These are phyloP conservation scores for Macrostomum lignano DNA, from an alignment of 1,140 invertebrate species.

Conservation along the genomic window DNA sequence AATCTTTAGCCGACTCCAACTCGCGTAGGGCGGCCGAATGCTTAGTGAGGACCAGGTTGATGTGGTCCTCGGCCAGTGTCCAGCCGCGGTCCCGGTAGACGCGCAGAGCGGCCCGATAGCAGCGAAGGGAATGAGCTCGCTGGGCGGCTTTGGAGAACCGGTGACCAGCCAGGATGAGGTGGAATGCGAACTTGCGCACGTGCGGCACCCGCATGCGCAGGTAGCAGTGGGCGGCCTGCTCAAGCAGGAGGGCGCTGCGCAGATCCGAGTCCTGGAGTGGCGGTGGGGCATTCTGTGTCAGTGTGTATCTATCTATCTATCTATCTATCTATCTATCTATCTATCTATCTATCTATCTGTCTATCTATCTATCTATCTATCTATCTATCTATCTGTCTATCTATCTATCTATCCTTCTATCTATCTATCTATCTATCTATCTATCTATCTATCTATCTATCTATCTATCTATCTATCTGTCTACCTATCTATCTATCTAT, in stretches of 20 bases:
- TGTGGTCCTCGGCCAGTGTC: constrained; percentile 44
- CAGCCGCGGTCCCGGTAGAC: constrained; percentile 51
- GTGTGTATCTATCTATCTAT: no score
- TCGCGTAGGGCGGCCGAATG: not conserved
- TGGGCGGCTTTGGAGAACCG: constrained; percentile 49
- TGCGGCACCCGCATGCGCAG: constrained; percentile 41
- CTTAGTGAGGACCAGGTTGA: not conserved
- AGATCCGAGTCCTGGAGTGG: constrained; percentile 25
- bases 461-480: no score
- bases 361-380: no score
- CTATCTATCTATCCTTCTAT: no score
- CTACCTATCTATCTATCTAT: no score
- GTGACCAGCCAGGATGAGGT: constrained; percentile 73
- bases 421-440: no score
- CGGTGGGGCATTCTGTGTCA: constrained; percentile 27
- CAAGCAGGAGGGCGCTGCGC: constrained; percentile 57
- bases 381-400: no score
- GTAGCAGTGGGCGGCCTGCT: constrained; percentile 78
- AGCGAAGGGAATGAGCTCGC: constrained; percentile 54
- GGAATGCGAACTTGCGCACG: constrained; percentile 79
- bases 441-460: no score
- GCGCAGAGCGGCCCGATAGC: constrained; percentile 67
- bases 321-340: no score
- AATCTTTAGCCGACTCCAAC: not conserved
- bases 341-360: no score